Conservation (phyloP, 1,140 invertebrate species). For the Mycetomoellerius zeteki region DNA sequence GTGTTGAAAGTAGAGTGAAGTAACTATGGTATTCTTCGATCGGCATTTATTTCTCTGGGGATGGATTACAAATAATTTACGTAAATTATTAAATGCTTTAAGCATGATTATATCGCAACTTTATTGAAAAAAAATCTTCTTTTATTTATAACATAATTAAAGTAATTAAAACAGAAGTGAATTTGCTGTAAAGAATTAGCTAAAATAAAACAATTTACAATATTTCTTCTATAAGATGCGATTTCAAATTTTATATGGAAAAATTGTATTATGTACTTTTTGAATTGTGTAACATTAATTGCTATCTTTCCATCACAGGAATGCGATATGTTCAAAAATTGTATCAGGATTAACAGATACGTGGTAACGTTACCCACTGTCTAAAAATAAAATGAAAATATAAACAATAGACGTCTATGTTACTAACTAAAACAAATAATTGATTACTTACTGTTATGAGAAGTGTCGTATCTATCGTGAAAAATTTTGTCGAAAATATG, state of each 20-base stretch:
- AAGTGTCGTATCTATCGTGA: not conserved
- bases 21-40: not conserved
- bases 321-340: not conserved
- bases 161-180: too few relatives aligned
- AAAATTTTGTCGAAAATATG: not conserved
- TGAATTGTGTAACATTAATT: not conserved
- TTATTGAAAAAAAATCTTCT: too few relatives aligned
- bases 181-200: too few relatives aligned
- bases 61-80: not conserved
- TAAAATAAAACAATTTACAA: not conserved
- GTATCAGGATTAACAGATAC: not conserved
- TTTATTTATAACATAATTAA: too few relatives aligned
- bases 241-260: too few relatives aligned
- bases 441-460: not conserved
- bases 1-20: too few relatives aligned
- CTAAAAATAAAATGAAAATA: not conserved
- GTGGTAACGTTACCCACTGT: not conserved
- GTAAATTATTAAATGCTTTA: not conserved
- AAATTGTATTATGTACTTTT: not conserved
- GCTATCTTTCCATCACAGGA: not conserved
- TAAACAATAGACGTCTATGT: not conserved
- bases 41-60: not conserved
- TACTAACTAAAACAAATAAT: not conserved
- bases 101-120: too few relatives aligned
- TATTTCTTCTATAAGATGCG: not conserved